Base-by-base conservation (phyloP, 30 jellyfish, hydroid and myxozoan species). In the Cassiopea xamachana region DNA sequence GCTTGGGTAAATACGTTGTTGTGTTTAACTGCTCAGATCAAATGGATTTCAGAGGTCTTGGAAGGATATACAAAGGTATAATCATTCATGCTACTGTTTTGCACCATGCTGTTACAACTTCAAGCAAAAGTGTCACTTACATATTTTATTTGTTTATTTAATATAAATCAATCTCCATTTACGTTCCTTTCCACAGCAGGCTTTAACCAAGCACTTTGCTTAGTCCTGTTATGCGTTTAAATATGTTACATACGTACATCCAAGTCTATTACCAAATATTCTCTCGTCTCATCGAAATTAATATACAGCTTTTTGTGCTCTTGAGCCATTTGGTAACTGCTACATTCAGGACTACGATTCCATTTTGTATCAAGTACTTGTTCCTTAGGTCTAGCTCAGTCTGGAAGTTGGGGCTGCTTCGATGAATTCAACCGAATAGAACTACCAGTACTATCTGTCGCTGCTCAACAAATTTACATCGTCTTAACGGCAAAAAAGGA, bases 391-490 rank as follows among this genome's bases (percentile, higher is more conserved):
- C 86, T 95, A 16, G 99, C 99, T 5, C 99, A 95, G 92, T 84
- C 97, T 73, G 99, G 99, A 1, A 96, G 98, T 59, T 95, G 99
- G 99, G 99, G 99, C 7, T 95, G 99, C 90, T 95, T 95, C 74
- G 99, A 95, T 85, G 99, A 95, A 81, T 95, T 95, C 70, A 95
- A 95, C 75, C 98, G 99, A 73, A 95, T 95, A 55, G 99, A 95
- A 60, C 81, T 95, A 71, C 99, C 99, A 0, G 99, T 95, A 13
- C 76, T 95, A 60, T 95, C 99, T 45, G 99, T 95, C 7, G 99
- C 99, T 76, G 99, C 99, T n/a, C 99, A 95, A 86, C 99, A 95
- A 64, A 95, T 95, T 71, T 95, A 95, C 88, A 92, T 95, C 87
- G 98, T 95, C 69, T 64, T 95, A 64, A 95, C 92, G 44, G 99